Base-by-base conservation (phyloP, 2,113 vertebrate species). In the Willisornis vidua region DNA sequence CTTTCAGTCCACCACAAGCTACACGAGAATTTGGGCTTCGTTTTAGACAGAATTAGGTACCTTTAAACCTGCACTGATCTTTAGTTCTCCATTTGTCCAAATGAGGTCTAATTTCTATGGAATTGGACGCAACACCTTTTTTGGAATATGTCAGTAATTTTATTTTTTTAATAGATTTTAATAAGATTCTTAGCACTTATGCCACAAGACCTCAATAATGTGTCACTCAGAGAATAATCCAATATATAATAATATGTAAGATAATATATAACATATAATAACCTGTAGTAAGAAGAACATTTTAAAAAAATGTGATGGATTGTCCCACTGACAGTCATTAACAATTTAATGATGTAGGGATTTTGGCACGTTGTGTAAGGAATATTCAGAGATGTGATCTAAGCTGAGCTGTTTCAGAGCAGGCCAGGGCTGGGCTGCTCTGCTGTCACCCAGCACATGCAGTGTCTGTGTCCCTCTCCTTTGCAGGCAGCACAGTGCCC, bases 321-420 rank as follows among this genome's bases (percentile, higher is more conserved):
- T 10, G 48, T 18, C 37, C n/a, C 15, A 22, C 16, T 19, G 7
- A 28, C 24, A 78, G 39, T 11, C 33, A 8, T 7, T 49, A 19
- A 2, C 19, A 6, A 7, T n/a, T 17, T 37, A 19, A 6, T 7
- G 43, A 25, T 4, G 4, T 33, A 16, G 22, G 3, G 7, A 22
- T n/a, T 85, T 71, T 29, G 31, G 6, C 22, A 10, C 2, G 4
- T 11, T 22, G 26, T 31, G 25, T 39, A 11, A 41, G 46, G 33
- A 58, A 13, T 28, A 9, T 26, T 35, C 29, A 48, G 59, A 76
- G 45, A 8, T 43, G 29, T 19, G 23, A 10, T 22, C 25, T 70
- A 29, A 7, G 6, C 7, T 2, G 52, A 59, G 26, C 43, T 54
- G 48, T 20, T 24, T 7, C 43, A 14, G 22, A 16, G n/a, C 11